phyloP scores from a whole-genome alignment of 2,888 invertebrate genomes.

The Hybos culiciformis region DNA sequence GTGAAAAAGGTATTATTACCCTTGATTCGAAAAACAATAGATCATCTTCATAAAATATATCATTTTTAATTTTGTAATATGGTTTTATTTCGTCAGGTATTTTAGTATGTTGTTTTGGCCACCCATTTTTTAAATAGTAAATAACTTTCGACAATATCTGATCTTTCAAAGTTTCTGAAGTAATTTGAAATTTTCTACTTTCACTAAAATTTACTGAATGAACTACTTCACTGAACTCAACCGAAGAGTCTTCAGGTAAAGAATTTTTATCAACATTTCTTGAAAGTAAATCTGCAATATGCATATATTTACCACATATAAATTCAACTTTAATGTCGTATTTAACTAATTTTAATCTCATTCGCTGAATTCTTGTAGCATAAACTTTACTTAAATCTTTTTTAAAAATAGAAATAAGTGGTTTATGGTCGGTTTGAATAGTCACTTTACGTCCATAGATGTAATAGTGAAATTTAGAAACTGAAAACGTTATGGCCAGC shows the following conservation, averaged over 20 bases:
- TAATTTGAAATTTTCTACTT: background rate
- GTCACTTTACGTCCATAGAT: constrained; percentile 5
- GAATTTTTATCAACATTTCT: constrained; percentile 27
- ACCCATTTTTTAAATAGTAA: constrained; percentile 6
- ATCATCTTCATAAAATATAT: constrained; percentile 13
- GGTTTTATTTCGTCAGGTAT: constrained; percentile 7
- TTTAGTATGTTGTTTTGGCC: constrained; percentile 10
- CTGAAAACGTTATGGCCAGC: constrained; percentile 4
- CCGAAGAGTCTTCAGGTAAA: background rate
- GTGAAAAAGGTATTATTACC: constrained; percentile 14
- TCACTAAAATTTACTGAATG: constrained; percentile 7
- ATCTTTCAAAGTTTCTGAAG: background rate
- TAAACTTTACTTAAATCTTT: constrained; percentile 5
- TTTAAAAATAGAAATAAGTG: constrained; percentile 8
- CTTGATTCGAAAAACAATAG: constrained; percentile 16
- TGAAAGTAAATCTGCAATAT: constrained; percentile 33
- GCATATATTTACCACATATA: constrained; percentile 6
- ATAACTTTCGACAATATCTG: background rate
- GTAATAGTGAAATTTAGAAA: constrained; percentile 7
- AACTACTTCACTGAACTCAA: constrained; percentile 7
- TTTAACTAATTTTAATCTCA: constrained; percentile 5
- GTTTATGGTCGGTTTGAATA: constrained; percentile 8
- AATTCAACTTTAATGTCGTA: constrained; percentile 4
- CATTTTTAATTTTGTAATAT: constrained; percentile 14
- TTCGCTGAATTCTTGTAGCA: constrained; percentile 5